Evolutionary conservation across 2,113 vertebrate species (phyloP).

Genomic region (Stictonetta naevosa): DNA sequence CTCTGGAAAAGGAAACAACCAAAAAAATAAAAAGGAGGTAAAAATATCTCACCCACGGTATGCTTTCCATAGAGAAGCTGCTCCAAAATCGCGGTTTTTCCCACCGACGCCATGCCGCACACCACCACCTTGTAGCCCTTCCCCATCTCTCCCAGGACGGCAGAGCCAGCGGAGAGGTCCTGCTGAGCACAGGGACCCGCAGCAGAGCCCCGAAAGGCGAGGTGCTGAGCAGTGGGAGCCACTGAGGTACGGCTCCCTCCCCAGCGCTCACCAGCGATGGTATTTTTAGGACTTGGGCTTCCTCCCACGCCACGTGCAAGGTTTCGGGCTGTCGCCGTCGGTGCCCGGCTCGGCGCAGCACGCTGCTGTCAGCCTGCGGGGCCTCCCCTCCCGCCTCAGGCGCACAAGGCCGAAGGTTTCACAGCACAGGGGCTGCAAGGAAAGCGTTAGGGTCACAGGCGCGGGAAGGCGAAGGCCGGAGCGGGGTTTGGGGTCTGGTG

Average conservation of each 20-base stretch:
- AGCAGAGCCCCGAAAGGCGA: neutral
- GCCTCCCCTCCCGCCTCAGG: neutral
- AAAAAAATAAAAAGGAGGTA: neutral
- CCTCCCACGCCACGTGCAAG: slow-evolving; percentile 31
- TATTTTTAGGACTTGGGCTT: slow-evolving; percentile 57
- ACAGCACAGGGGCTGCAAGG: too few relatives aligned
- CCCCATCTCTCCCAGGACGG: slow-evolving; percentile 78
- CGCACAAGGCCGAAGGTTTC: too few relatives aligned
- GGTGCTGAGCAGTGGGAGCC: neutral
- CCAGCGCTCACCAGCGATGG: neutral
- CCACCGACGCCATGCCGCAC: slow-evolving; percentile 90
- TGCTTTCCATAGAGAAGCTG: slow-evolving; percentile 92
- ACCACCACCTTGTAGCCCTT: slow-evolving; percentile 96
- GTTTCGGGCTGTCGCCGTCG: neutral
- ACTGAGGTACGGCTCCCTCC: neutral
- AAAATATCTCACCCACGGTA: slow-evolving; percentile 81
- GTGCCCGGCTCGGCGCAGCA: neutral
- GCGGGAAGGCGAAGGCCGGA: neutral
- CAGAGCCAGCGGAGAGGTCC: neutral
- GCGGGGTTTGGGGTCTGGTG: neutral
- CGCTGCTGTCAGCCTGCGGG: too few relatives aligned
- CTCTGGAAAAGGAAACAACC: neutral
- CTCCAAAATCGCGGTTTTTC: slow-evolving; percentile 94
- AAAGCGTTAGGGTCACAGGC: neutral
- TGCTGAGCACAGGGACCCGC: neutral